Evolutionary conservation across 2,888 invertebrate genomes (phyloP).

Genomic region (Eupithecia exiguata): DNA sequence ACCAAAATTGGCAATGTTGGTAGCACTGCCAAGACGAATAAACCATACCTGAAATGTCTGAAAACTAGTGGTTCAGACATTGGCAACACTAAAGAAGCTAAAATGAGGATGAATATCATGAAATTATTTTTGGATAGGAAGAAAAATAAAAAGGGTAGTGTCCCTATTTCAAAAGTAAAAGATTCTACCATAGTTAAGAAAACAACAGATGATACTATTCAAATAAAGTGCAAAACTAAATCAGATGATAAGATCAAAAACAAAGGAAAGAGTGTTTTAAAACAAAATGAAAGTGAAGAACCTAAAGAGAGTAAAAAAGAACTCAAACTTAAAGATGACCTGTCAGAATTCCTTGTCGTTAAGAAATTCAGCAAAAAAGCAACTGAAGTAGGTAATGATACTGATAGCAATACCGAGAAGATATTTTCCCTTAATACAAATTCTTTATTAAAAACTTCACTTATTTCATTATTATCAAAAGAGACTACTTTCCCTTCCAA

Average conservation of each 20-base stretch:
- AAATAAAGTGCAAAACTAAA: not conserved
- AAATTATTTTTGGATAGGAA: not conserved
- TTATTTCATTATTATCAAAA: conserved; percentile 22
- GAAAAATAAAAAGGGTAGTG: not conserved
- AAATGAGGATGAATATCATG: conserved; percentile 3
- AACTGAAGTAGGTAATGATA: not conserved
- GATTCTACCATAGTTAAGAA: conserved; percentile 6
- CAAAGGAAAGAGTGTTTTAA: not conserved
- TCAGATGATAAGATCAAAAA: conserved; percentile 10
- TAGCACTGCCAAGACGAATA: not conserved
- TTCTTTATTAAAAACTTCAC: conserved; percentile 8
- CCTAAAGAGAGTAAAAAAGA: conserved; percentile 6
- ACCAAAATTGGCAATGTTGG: conserved; percentile 32
- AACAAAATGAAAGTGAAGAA: not conserved
- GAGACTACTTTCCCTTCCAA: conserved; percentile 10
- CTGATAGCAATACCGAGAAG: not conserved
- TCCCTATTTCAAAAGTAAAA: conserved; percentile 23
- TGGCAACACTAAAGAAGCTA: not conserved
- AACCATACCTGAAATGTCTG: conserved; percentile 13
- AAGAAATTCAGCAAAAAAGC: conserved; percentile 13
- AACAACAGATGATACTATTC: not conserved
- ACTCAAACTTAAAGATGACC: conserved; percentile 7
- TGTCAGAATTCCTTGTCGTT: conserved; percentile 21
- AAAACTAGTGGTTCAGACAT: conserved; percentile 1
- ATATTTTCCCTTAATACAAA: not conserved